Evolutionary conservation across 2,888 invertebrate species (phyloP).

Genomic region (Helleia helle): DNA sequence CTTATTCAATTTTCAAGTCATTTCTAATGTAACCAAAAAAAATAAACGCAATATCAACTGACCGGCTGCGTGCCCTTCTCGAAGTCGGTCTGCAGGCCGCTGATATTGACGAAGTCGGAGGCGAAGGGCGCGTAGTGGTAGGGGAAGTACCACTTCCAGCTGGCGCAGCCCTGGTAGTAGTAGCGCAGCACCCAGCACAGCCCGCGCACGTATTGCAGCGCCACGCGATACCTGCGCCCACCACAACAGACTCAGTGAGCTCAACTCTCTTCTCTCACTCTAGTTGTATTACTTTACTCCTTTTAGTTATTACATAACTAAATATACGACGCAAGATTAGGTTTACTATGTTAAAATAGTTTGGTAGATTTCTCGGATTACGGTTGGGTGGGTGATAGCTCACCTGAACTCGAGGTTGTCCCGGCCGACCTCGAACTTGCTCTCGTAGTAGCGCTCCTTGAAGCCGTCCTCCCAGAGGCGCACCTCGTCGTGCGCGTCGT

Average conservation of each 20-base stretch:
- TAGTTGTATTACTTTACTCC: no score
- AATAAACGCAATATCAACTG: no score
- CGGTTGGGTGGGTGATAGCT: no score
- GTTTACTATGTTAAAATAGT: no score
- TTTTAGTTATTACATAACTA: no score
- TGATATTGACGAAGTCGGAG: conserved; percentile 96
- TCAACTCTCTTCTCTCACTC: no score
- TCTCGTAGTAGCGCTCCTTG: conserved; percentile 97
- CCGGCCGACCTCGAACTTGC: conserved; percentile 87
- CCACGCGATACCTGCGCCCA: conserved; percentile 82
- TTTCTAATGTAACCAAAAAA: no score
- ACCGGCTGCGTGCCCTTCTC: conserved; percentile 91
- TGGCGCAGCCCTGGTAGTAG: conserved; percentile 99
- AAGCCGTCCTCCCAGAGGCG: conserved; percentile 97
- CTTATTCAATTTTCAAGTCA: no score
- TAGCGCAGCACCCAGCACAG: conserved; percentile 98
- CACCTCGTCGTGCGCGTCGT: conserved; percentile 90
- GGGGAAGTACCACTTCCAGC: conserved; percentile 99
- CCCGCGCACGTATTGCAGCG: conserved; percentile 94
- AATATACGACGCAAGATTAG: no score
- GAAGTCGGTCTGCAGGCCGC: conserved; percentile 89
- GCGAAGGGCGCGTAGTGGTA: conserved; percentile 99
- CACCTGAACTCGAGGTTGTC: conserved; percentile 89
- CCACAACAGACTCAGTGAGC: no score
- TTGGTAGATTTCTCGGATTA: no score